Evolutionary conservation across 1,140 invertebrate species (phyloP), one percentile per base, ranked within the genome.

Genomic region (Chrysoperla carnea): DNA sequence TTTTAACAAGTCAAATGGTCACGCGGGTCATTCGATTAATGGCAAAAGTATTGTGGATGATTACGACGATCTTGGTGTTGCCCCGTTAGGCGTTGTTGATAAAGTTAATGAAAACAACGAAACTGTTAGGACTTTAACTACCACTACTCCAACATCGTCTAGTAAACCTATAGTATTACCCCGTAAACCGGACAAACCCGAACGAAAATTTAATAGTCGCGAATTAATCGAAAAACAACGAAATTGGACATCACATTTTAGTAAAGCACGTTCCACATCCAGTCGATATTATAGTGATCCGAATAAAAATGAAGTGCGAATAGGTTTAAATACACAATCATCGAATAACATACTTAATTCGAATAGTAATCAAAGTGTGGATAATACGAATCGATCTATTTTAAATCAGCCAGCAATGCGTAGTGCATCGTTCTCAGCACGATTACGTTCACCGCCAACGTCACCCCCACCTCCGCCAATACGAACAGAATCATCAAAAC

Each of bases 201-300:
- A 86, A 55, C 66, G 81, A 28, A 78, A 83, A 50, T 76, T 87
- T 45, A 87, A 86, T 51, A 80, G 76, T 7, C 78, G 84, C 41
- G 84, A 89, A 58, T 61, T 90, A 9, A 88, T 90, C 35, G 84
- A 90, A 58, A 87, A 88, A 51, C 84, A 88, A 51, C 78, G 79
- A 53, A 90, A 90, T 60, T 90, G 85, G 85, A 88, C 84, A 4
- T 81, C 82, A 37, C 85, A 90, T 60, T 90, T 90, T 55, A 80
- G 78, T 15, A 85, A 84, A 61, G 72, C 76, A 11, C 67, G 77
- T 47, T 23, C 17, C 5, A 23, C 17, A 23, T 67, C 72, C 4
- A 66, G 66, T 42, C 66, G 73, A 29, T 75, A 68, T 43, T 70
- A 71, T 57, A 79, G 68, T 51, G 76, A 78, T 59, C 71, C 72